Base-by-base conservation (phyloP, 2,113 vertebrate species). In the Stomatorhinus ivindoensis region DNA sequence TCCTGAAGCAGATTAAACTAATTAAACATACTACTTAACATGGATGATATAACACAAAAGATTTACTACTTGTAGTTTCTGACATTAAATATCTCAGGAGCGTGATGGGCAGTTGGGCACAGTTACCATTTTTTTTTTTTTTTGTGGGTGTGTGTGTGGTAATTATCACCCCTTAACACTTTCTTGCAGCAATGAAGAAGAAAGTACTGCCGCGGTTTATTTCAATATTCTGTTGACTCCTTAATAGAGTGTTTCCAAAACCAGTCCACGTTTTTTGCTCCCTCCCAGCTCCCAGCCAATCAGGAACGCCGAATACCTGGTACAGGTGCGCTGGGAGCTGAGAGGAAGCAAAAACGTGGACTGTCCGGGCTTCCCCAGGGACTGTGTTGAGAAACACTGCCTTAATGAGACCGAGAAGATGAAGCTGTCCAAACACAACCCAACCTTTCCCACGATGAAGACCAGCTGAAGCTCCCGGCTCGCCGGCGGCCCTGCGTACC, bases 401-500 rank as follows among this genome's bases (percentile, higher is more conserved):
- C 61, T 7, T 7, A 15, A 73, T 31, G 65, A 35, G 65, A 15
- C 27, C 0, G 76, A 46, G 51, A 87, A 87, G 1, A 5, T 42
- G 86, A 24, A 58, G 44, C 65, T 5, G 2, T 24, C 0, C 82
- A 44, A 6, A 3, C 7, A 19, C 9, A 8, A 3, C 39, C 35
- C 13, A 39, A 13, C 73, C 35, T 17, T 80, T 80, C 6, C 82
- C 1, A 24, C 8, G 19, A n/a, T 0, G 19, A 44, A 42, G 80
- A 7, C 82, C 44, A 11, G 17, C 82, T 1, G 8, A 47, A 47
- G 9, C 5, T 7, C 13, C 15, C 61, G 4, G 31, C 39, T 7
- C 42, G 21, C 19, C 27, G 7, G 50, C 11, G n/a, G 51, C 21
- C 39, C 82, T 0, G 2, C 93, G 35, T 96, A 99, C 98, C 98